These are phyloP conservation scores for Taeniopygia guttata DNA, from an alignment of 2,797 vertebrate genomes.

Conservation along the genomic window DNA sequence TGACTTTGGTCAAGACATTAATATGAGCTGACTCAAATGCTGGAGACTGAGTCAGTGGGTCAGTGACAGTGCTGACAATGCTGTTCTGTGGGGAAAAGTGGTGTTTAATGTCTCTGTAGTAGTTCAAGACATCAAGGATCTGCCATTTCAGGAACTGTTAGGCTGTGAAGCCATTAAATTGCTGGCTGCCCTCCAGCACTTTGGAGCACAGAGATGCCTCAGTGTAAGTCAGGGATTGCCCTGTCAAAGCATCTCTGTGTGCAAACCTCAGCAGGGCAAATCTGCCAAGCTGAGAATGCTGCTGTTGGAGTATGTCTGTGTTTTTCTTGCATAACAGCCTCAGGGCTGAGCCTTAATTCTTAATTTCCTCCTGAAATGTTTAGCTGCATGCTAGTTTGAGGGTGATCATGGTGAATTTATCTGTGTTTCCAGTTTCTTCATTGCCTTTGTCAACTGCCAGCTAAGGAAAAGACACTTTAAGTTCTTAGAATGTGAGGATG, in stretches of 20 bases:
- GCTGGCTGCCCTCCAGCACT: not conserved
- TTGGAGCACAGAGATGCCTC: not conserved
- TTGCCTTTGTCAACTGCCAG: not conserved
- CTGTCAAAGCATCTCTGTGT: not conserved
- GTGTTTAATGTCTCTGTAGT: not conserved
- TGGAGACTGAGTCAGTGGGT: not conserved
- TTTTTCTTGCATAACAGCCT: not conserved
- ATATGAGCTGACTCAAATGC: not conserved
- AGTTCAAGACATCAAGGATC: not conserved
- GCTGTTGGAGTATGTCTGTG: not conserved
- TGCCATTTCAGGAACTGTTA: not conserved
- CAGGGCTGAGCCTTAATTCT: not conserved
- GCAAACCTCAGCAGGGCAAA: not conserved
- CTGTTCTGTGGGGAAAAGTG: not conserved
- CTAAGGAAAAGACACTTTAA: not conserved
- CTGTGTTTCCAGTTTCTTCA: not conserved
- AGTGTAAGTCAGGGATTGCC: not conserved
- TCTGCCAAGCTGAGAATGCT: not conserved
- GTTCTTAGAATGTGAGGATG: not conserved
- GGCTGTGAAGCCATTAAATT: not conserved
- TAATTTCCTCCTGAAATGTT: conserved; percentile 2
- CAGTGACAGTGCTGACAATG: not conserved
- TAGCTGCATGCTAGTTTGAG: not conserved
- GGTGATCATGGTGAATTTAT: not conserved
- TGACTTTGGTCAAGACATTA: not conserved